Evolutionary conservation across 2,888 invertebrate species (phyloP).

Genomic region (Timema cristinae): DNA sequence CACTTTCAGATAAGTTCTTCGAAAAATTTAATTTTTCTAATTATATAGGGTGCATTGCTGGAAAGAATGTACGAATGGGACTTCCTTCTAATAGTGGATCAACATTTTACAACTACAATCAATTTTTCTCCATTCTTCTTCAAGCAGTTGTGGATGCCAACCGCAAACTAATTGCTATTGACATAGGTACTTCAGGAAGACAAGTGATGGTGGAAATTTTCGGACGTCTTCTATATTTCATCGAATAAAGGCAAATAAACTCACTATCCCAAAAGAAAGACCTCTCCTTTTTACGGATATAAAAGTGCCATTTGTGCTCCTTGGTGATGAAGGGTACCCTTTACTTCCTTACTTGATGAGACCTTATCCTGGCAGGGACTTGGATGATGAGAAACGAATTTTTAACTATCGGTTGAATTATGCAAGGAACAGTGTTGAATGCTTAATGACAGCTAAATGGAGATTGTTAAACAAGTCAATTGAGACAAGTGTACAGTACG

Average conservation of each 20-base stretch:
- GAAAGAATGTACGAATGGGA: background rate
- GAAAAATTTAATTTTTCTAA: slow-evolving; percentile 2
- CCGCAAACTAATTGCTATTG: background rate
- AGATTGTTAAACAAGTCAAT: no score
- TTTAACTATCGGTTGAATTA: no score
- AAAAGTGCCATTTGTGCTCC: background rate
- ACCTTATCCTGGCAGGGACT: no score
- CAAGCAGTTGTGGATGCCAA: background rate
- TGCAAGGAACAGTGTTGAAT: no score
- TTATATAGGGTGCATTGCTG: background rate
- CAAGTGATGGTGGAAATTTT: slow-evolving; percentile 11
- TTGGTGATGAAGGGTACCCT: no score
- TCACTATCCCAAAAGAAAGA: background rate
- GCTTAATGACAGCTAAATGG: no score
- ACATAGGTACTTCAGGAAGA: background rate
- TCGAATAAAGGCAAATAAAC: no score
- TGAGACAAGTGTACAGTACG: no score
- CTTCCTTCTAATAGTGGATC: background rate
- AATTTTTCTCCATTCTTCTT: slow-evolving; percentile 4
- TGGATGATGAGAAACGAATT: no score
- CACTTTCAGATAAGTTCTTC: background rate
- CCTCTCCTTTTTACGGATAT: background rate
- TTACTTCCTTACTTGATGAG: no score
- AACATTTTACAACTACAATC: background rate
- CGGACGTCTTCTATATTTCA: background rate